Base-by-base conservation (phyloP, 2,113 vertebrate genomes). In the Mastomys natalensis region DNA sequence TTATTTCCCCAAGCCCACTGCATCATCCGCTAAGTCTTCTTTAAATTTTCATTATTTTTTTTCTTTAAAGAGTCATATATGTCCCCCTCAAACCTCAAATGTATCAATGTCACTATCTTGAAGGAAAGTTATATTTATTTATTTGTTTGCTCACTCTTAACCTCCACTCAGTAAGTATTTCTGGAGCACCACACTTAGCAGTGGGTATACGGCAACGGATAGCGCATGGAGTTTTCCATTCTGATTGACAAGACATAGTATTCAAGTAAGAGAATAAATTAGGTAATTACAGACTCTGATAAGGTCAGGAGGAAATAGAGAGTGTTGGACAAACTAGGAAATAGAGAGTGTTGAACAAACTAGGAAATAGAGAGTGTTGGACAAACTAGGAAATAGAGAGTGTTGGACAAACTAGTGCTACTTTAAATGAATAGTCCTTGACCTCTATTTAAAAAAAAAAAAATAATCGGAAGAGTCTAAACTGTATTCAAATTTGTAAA, bases 91-190 rank as follows among this genome's bases (percentile, higher is more conserved):
- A 74, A 80, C 45, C 34, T 58, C 66, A 58, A 68, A 45, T 62
- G 19, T 5, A 3, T 77, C 21, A 31, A 68, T 40, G n/a, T 94
- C 53, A 70, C 31, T 94, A 3, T 84, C 53, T 58, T 78, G 53
- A 78, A 92, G 58, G 37, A 90, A 53, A 90, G 5, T 10, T 81
- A 0, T 85, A 62, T 29, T 87, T 84, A 7, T 88, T 92, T 45
- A 40, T 53, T 87, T 19, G 22, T 55, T 90, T 62, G 74, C 3
- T 94, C 66, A 74, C 72, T 70, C 94, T 81, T 4, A 78, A 58
- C 91, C 87, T 37, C 22, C 77, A 95, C 72, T 80, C 90, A 95
- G 70, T 16, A 91, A 78, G 85, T 17, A 93, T 43, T 74, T 66
- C 55, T 7, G 37, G 34, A 80, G 15, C 55, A 68, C 15, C 74